Evolutionary conservation across 2,113 vertebrate genomes (phyloP), one percentile per base, ranked within the genome.

Genomic region (Platichthys flesus): DNA sequence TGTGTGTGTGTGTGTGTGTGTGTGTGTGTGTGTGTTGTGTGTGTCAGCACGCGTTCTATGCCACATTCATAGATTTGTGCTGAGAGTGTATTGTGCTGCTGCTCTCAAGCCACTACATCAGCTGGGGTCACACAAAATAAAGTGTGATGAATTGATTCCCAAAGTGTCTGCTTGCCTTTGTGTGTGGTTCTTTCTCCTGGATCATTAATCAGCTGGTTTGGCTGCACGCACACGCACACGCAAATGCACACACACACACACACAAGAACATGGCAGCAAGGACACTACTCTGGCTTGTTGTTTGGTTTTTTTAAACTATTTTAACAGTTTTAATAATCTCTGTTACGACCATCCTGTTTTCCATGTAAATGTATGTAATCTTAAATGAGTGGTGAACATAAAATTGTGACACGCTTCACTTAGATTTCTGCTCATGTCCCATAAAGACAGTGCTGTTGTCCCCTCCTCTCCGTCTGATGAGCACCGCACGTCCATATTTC

Each of bases 71-170:
- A 35, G 49, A 2, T 65, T 81, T 82, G 52, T 82, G 88, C 82
- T 84, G 76, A 86, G 75, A 74, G 54, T n/a, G 73, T 81, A 60
- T 67, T 78, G 77, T 81, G 68, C 81, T 62, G 68, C 74, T 85
- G 47, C 83, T 84, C 51, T n/a, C 4, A 16, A 64, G 61, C 73
- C 67, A 42, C 85, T 54, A 66, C 70, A 79, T 83, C 21, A 82
- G 68, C 72, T 59, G n/a, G 85, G 83, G 79, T 90, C 87, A 82
- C 83, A 78, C 81, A 65, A 82, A 90, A 91, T 90, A 90, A 92
- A 93, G 81, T 87, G 78, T 90, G 89, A 92, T 86, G 82, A 93
- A 90, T 88, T 84, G 86, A 93, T 92, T 82, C 77, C 82, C 82
- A 69, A 76, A 85, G 76, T 67, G 81, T 77, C 77, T 85, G 79